Base-by-base conservation (phyloP, 1,140 invertebrate species). In the Sarcophaga peregrina region DNA sequence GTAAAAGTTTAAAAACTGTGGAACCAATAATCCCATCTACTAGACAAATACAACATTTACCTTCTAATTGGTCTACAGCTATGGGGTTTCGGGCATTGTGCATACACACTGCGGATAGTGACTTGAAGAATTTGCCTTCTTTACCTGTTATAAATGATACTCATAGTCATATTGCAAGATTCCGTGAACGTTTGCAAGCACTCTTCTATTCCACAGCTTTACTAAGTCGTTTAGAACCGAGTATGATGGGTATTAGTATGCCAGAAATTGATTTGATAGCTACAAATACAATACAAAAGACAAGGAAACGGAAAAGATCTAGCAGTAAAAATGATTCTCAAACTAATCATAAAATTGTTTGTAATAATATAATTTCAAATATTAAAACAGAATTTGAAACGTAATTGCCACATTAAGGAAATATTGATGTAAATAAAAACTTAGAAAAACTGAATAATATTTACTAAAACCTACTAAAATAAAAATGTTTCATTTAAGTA, bases 41-140 rank as follows among this genome's bases (percentile, higher is more conserved):
- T 80, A 8, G 75, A 68, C 9, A 8, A 5, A 15, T 9, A 17
- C 20, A 68, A 68, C 17, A 9, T 20, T 75, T 90, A 62, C 87
- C 87, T 8, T 87, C 89, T 0, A 90, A 83, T 73, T 89, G 84
- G 85, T 86, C 85, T 8, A 87, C 88, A n/a, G 84, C 87, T 83
- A 86, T 89, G 85, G 87, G 83, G 0, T 88, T 90, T 46, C 87
- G 89, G 2, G 85, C 87, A n/a, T 82, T 89, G 15, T 88, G 88
- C 37, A 86, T 90, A 80, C 81, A 87, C 72, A 86, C 88, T 0
- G 85, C 84, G 17, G 74, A 86, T 46, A 8, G 25, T 54, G 52
- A 81, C 8, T 48, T 37, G 10, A 13, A 45, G 20, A 62, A 5
- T 48, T 52, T 68, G 1, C 46, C 83, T 1, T 13, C n/a, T 2